phyloP scores from a whole-genome alignment of 2,797 vertebrate species.

The Epinephelus coioides region DNA sequence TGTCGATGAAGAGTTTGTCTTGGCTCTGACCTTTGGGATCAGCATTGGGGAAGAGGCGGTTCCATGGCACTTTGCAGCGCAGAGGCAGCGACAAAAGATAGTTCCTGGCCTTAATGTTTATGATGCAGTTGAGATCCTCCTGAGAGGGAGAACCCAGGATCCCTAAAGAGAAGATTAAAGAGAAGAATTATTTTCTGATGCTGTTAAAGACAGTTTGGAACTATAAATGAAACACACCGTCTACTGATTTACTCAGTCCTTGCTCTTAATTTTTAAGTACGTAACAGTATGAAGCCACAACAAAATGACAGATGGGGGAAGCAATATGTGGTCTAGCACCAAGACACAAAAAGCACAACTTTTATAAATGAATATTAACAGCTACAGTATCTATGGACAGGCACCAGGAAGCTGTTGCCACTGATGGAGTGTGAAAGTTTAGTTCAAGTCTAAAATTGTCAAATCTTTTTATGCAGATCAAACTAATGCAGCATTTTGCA shows the following conservation, averaged over 20 bases:
- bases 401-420: conserved; percentile 13
- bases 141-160: conserved; percentile 92
- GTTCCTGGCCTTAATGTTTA: conserved; percentile 93
- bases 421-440: conserved; percentile 4
- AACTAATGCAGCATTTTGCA: background rate
- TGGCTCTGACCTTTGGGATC: conserved; percentile 88
- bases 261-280: background rate
- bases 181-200: background rate
- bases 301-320: conserved; percentile 33
- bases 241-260: background rate
- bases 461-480: background rate
- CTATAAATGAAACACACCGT: background rate
- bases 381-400: conserved; percentile 9
- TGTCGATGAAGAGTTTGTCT: background rate
- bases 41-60: conserved; percentile 89
- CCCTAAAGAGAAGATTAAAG: conserved; percentile 73
- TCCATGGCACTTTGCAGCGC: conserved; percentile 92
- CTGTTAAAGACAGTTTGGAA: background rate
- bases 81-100: conserved; percentile 91
- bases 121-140: conserved; percentile 94
- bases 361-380: conserved; percentile 20
- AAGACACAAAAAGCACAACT: conserved; percentile 10
- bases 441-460: conserved; percentile 1
- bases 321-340: conserved; percentile 34
- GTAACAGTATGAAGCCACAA: background rate